A percentile compares a stretch with the other conserved stretches of the same genome.
phyloP scores from a whole-genome alignment of 2,797 vertebrate species.

The Tympanoctomys barrerae region DNA sequence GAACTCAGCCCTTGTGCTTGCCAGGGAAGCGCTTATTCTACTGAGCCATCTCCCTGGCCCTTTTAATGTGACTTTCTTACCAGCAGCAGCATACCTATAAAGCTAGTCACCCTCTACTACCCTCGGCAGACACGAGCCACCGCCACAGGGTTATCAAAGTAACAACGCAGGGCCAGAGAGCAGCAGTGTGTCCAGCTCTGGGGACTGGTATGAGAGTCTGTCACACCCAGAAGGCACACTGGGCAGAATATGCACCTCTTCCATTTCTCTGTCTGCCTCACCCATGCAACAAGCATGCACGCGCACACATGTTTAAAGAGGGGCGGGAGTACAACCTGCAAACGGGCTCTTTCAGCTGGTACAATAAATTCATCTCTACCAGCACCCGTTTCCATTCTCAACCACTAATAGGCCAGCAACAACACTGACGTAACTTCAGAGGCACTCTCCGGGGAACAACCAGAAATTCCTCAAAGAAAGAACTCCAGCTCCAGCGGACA shows the following conservation, averaged over 20 bases:
- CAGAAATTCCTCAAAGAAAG: constrained; percentile 10
- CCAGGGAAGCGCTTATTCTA: too few relatives aligned
- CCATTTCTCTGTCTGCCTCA: too few relatives aligned
- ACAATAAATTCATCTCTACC: constrained; percentile 41
- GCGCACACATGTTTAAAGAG: background rate
- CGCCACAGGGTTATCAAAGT: background rate
- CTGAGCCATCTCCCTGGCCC: too few relatives aligned
- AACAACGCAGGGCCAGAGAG: background rate
- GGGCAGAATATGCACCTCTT: too few relatives aligned
- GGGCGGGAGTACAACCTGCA: background rate
- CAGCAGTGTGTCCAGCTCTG: constrained; percentile 9
- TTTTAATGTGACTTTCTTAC: too few relatives aligned
- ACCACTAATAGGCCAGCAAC: constrained; percentile 36
- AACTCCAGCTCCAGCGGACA: background rate
- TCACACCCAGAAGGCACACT: background rate
- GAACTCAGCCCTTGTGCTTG: too few relatives aligned
- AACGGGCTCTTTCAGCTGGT: background rate
- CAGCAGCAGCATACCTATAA: background rate
- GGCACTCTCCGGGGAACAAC: constrained; percentile 66
- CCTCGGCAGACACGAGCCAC: constrained; percentile 8
- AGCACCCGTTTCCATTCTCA: background rate
- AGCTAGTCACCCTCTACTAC: background rate
- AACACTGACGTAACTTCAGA: constrained; percentile 52
- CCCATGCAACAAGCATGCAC: background rate
- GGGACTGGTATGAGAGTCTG: background rate